Evolutionary conservation across 2,888 invertebrate genomes (phyloP), one percentile per base, ranked within the genome.

Genomic region (Carabus problematicus): DNA sequence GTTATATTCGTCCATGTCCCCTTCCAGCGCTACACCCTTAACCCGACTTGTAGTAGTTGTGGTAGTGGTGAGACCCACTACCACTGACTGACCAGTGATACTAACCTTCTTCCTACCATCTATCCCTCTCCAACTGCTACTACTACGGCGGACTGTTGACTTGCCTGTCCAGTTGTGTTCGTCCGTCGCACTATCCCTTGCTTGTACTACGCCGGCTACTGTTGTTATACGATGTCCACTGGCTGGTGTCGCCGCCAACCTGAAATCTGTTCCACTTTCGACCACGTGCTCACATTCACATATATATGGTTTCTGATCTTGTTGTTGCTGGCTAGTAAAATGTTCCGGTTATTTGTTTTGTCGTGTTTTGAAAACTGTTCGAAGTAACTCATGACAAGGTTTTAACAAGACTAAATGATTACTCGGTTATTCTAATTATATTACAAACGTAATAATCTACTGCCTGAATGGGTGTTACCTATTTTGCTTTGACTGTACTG

Each of bases 231-330:
- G n/a, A n/a, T n/a, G n/a, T n/a, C 63, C 75, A 74, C 73, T 75
- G 74, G 77, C 76, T 77, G 77, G 78, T 77, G 77, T 77, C 78
- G 76, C 77, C 77, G 78, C 78, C 77, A 77, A 78, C 76, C 75
- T 74, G 72, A 72, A 74, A 76, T 75, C 75, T 75, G 74, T 74
- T 72, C 58, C 64, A 64, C 61, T 60, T 69, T 72, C 71, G 71
- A 73, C 66, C 54, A 42, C 43, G 18, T 47, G 19, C 59, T 55
- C 67, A 56, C 54, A 18, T 29, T 55, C 56, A 45, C 56, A 45
- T 55, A 55, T 60, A 41, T 45, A 40, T 47, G 7, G 12, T 40
- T 54, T 60, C 18, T 56, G 47, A 62, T 61, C 61, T 29, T 56
- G 18, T 4, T 12, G 2, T 60, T 56, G 18, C 56, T 63, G 29